Conservation (phyloP, 2,113 vertebrate species). For the Oreochromis aureus region DNA sequence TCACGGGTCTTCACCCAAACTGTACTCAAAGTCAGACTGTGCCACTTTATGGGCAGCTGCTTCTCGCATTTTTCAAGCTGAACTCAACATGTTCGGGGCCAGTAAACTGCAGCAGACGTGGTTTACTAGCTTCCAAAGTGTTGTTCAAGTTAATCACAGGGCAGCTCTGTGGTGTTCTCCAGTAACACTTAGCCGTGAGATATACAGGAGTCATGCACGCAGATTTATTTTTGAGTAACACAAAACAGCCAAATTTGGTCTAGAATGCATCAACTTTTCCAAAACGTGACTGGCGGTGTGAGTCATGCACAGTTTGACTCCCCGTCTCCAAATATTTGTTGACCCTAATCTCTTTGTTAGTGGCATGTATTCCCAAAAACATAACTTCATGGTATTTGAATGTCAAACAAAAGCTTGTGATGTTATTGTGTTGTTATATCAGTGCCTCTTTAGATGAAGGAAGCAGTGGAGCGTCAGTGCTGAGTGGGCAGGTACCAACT, state of each 20-base stretch:
- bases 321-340: neutral
- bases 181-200: neutral
- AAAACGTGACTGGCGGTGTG: neutral
- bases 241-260: neutral
- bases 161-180: neutral
- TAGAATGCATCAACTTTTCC: neutral
- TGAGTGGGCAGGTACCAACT: slow-evolving; percentile 81
- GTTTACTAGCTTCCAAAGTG: neutral
- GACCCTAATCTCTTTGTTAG: neutral
- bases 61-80: neutral
- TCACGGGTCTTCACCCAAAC: neutral
- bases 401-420: neutral
- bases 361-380: neutral
- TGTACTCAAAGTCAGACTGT: neutral
- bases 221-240: neutral
- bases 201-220: neutral
- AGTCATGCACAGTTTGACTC: neutral
- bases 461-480: slow-evolving; percentile 77
- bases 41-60: neutral
- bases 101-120: neutral
- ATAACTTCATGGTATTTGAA: neutral
- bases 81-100: neutral
- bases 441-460: slow-evolving; percentile 87
- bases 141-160: neutral
- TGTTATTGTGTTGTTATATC: slow-evolving; percentile 14